phyloP scores from a whole-genome alignment of 2,888 invertebrate species.

The Piscicola geometra region DNA sequence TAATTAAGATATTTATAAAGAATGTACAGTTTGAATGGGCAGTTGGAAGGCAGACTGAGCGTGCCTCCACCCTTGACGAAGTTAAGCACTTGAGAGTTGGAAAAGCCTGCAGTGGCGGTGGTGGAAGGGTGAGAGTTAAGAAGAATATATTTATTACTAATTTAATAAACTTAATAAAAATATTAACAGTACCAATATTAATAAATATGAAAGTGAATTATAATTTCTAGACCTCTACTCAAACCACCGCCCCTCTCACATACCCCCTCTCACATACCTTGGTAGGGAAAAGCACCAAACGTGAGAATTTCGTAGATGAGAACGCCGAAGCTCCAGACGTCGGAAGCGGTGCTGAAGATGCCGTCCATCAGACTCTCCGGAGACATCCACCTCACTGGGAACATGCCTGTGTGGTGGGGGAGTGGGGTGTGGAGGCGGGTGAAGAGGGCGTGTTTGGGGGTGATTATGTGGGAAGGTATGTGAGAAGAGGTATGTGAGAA shows the following conservation, averaged over 20 bases:
- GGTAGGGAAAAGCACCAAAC: conserved; percentile 84
- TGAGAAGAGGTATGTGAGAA: no score
- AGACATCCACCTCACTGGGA: conserved; percentile 89
- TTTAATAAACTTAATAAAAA: background rate
- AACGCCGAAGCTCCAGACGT: conserved; percentile 88
- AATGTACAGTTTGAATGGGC: conserved; percentile 75
- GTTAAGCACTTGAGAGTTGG: conserved; percentile 69
- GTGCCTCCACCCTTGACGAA: conserved; percentile 73
- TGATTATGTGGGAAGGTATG: no score
- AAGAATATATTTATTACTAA: no score
- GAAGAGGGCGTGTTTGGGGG: no score
- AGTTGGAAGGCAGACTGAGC: conserved; percentile 70
- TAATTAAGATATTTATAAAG: conserved; percentile 3
- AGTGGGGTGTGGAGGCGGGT: no score
- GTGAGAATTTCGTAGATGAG: conserved; percentile 77
- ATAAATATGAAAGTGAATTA: background rate
- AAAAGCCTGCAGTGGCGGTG: conserved; percentile 1
- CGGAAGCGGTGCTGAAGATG: conserved; percentile 77
- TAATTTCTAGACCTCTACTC: no score
- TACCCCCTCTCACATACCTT: conserved; percentile 67
- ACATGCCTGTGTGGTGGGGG: conserved; percentile 61
- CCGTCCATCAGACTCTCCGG: conserved; percentile 79
- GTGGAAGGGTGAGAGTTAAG: no score
- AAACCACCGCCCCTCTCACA: no score
- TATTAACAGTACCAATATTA: background rate